Evolutionary conservation across 1,140 invertebrate species (phyloP), one percentile per base, ranked within the genome.

Genomic region (Theocolax elegans): DNA sequence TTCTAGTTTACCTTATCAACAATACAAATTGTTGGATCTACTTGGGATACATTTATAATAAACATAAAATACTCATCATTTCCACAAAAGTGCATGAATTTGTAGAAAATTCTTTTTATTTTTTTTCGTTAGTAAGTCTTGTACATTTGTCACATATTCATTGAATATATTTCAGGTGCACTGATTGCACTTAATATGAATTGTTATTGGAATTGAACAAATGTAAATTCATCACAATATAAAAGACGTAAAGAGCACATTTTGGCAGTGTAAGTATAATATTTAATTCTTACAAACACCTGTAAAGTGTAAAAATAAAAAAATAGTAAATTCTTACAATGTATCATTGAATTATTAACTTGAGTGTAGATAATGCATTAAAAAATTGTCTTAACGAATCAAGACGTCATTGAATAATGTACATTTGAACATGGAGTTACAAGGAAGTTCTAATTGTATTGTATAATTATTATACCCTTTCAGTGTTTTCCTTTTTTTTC

Each of bases 31-130:
- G n/a, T n/a, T n/a, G n/a, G n/a, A n/a, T n/a, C n/a, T n/a, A n/a
- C n/a, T n/a, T n/a, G n/a, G n/a, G n/a, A n/a, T n/a, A n/a, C n/a
- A n/a, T n/a, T n/a, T n/a, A n/a, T n/a, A n/a, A n/a, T n/a, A n/a
- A n/a, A n/a, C n/a, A n/a, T n/a, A n/a, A n/a, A n/a, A n/a, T n/a
- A n/a, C n/a, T n/a, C n/a, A n/a, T n/a, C n/a, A n/a, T n/a, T n/a
- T n/a, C n/a, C n/a, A n/a, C n/a, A n/a, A n/a, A 60, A 54, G 25
- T 60, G 35, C 31, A 69, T 38, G 46, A 51, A 58, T 78, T 78
- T 49, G 67, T 81, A 79, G 77, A 81, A 83, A 83, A 80, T 78
- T 81, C 68, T 73, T 81, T 77, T 82, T 79, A 81, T 81, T 73
- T 8, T 31, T 67, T 56, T 56, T 49, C 58, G 60, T 77, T 77